Evolutionary conservation across 2,797 vertebrate species (phyloP).

Genomic region (Propithecus deckenii): DNA sequence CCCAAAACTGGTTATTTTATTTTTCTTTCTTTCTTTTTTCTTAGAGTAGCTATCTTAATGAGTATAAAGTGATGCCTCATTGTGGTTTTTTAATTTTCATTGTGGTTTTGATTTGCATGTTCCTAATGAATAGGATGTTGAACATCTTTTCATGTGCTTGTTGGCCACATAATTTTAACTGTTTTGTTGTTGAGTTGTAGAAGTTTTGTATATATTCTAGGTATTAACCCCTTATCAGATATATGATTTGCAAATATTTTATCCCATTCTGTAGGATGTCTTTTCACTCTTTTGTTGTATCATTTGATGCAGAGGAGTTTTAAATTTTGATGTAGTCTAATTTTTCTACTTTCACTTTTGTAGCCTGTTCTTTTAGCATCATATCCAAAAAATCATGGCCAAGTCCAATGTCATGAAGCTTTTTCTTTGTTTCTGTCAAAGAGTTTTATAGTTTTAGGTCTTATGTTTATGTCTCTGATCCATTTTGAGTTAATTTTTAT

Average conservation of each 20-base stretch:
- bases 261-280: background rate
- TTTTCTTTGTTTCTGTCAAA: background rate
- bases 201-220: background rate
- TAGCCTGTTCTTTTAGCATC: background rate
- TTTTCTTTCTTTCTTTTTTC: background rate
- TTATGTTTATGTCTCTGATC: conserved; percentile 10
- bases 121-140: background rate
- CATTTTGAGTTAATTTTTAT: background rate
- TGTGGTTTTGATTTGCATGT: background rate
- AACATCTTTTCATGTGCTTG: background rate
- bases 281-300: background rate
- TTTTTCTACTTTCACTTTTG: background rate
- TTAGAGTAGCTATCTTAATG: background rate
- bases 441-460: background rate
- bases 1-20: background rate
- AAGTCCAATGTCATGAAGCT: background rate
- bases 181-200: background rate
- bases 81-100: background rate
- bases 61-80: background rate
- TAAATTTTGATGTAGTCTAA: background rate
- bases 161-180: background rate
- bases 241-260: conserved; percentile 31
- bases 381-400: background rate
- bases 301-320: background rate
- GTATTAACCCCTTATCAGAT: background rate